A percentile compares a stretch with the other conserved stretches of the same genome.
phyloP scores from a whole-genome alignment of 2,888 invertebrate species.

The Urechis unicinctus region DNA sequence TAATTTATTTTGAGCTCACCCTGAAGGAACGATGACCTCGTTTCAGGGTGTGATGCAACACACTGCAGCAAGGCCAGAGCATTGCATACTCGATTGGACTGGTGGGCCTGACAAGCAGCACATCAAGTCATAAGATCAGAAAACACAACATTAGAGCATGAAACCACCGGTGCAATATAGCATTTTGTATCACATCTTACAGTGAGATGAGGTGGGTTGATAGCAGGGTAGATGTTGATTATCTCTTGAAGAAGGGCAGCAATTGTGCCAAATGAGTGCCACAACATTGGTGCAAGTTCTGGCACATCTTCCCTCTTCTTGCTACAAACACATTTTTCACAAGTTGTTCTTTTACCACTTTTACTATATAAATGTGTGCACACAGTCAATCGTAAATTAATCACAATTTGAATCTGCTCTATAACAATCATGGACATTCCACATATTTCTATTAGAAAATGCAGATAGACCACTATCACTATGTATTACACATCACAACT shows the following conservation, averaged over 20 bases:
- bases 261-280: slow-evolving; percentile 97
- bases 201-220: slow-evolving; percentile 93
- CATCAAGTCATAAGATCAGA: background rate
- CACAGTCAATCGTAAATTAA: too few relatives aligned
- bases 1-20: slow-evolving; percentile 32
- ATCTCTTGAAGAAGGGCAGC: slow-evolving; percentile 90
- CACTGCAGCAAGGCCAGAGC: slow-evolving; percentile 96
- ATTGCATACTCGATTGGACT: slow-evolving; percentile 98
- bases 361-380: too few relatives aligned
- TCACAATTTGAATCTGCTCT: too few relatives aligned
- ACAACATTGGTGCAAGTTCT: slow-evolving; percentile 95
- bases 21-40: slow-evolving; percentile 80
- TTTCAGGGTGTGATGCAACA: slow-evolving; percentile 99
- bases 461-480: background rate
- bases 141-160: background rate
- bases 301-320: slow-evolving; percentile 84
- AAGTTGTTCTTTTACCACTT: too few relatives aligned
- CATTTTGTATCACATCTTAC: slow-evolving; percentile 48
- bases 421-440: too few relatives aligned
- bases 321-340: slow-evolving; percentile 58
- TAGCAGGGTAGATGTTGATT: slow-evolving; percentile 95
- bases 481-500: too few relatives aligned
- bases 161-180: background rate
- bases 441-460: background rate
- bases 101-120: slow-evolving; percentile 62